Evolutionary conservation across 2,113 vertebrate genomes (phyloP).

Genomic region (Trichechus manatus): DNA sequence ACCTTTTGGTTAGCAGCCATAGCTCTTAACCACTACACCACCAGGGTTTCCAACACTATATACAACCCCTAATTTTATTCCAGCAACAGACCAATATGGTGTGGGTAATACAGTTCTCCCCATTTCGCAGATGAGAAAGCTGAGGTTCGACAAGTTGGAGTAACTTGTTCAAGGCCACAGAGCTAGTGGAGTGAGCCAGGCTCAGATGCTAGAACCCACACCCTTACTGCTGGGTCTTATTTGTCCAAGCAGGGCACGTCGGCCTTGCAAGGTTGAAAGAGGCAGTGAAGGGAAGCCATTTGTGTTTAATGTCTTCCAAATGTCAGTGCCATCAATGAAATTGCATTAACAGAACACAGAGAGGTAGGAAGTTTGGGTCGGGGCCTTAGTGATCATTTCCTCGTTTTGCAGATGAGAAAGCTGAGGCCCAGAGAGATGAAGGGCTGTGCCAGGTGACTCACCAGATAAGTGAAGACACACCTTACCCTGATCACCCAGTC

Average conservation of each 20-base stretch:
- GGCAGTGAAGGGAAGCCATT: not conserved
- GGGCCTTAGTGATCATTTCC: not conserved
- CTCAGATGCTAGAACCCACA: not conserved
- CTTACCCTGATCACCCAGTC: not conserved
- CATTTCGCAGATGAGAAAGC: not conserved
- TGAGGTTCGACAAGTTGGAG: not conserved
- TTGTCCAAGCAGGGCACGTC: not conserved
- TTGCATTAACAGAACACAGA: not conserved
- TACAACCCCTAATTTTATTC: not conserved
- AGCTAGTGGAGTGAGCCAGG: not conserved
- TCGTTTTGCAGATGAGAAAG: not conserved
- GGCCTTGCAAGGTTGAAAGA: not conserved
- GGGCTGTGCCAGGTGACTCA: not conserved
- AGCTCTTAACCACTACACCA: too few relatives aligned
- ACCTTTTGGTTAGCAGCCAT: too few relatives aligned
- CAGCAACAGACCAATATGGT: not conserved
- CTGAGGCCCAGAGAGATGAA: not conserved
- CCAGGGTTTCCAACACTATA: not conserved
- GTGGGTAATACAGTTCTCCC: not conserved
- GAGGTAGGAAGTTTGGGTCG: not conserved
- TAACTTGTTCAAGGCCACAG: not conserved
- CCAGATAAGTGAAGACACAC: not conserved
- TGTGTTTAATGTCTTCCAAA: not conserved
- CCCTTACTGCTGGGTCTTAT: not conserved
- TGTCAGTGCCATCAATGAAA: not conserved